These are phyloP conservation scores for Sula dactylatra DNA, from an alignment of 2,113 vertebrate species.

Conservation along the genomic window DNA sequence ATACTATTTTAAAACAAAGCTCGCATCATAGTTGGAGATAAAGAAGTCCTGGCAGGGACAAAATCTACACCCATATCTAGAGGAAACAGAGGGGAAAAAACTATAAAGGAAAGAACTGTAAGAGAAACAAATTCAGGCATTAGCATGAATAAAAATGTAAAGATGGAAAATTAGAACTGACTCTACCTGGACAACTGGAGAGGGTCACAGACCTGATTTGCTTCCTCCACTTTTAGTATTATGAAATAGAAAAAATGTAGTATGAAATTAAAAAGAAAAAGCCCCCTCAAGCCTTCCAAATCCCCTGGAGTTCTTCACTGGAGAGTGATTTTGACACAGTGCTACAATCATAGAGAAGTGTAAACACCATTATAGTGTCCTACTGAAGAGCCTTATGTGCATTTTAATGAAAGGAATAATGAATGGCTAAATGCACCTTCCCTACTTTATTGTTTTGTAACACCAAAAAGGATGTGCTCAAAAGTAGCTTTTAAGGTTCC, in stretches of 20 bases:
- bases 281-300: not conserved
- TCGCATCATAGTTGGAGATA: not conserved
- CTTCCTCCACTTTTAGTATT: not conserved
- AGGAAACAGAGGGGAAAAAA: not conserved
- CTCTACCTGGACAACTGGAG: not conserved
- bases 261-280: not conserved
- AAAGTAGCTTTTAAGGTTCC: not conserved
- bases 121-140: not conserved
- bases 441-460: not conserved
- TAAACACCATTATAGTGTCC: not conserved
- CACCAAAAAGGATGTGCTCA: not conserved
- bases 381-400: not conserved
- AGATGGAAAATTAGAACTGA: not conserved
- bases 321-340: not conserved
- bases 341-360: not conserved
- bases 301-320: not conserved
- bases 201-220: not conserved
- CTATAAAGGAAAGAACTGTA: not conserved
- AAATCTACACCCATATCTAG: not conserved
- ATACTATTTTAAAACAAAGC: not conserved
- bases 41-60: not conserved
- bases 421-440: not conserved
- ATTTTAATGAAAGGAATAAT: not conserved
- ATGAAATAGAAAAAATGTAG: not conserved
- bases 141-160: not conserved